Evolutionary conservation across 2,888 invertebrate genomes (phyloP), one percentile per base, ranked within the genome.

Genomic region (Biston betularia): DNA sequence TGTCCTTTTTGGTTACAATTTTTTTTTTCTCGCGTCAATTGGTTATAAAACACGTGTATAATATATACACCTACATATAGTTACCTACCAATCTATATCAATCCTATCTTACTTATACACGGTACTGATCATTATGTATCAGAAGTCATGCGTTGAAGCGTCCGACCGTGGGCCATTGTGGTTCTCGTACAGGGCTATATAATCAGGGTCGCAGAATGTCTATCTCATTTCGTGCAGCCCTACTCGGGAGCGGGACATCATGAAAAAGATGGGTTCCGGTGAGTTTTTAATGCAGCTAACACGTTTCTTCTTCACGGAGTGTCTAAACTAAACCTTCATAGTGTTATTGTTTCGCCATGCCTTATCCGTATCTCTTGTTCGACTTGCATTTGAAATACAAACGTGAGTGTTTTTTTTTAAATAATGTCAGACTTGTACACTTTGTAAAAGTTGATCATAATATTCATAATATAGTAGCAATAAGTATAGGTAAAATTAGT

Each of bases 141-240:
- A 69, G 76, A 79, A 87, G 44, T 78, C 76, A 75, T 76, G 88
- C 90, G 81, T 83, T 85, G 63, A 80, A 78, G 74, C 89, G 73
- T 81, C 76, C 63, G 75, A 73, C 80, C 85, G 70, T 78, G 74
- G 6, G 38, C 62, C 74, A 87, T 87, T 87, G 88, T 89, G 78
- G 69, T 54, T 62, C 45, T 12, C 49, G 66, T 42, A 34, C 45
- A 42, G 14, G 49, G 44, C 59, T 84, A 84, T 90, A 89, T 84
- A 89, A 79, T 83, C 85, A 84, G 89, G 84, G 63, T 64, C 75
- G 66, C 61, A 76, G 65, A 73, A 81, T 78, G 78, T 58, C 34
- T 60, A 61, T 57, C 71, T 79, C 84, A 88, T 83, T 84, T 79
- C 34, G 67, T 55, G 59, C 59, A 76, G 72, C 68, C 68, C 66